Percentiles rank a stretch among this genome's conserved stretches.
These are phyloP conservation scores for Pterophyllum scalare DNA, from an alignment of 2,113 vertebrate genomes.

Conservation along the genomic window DNA sequence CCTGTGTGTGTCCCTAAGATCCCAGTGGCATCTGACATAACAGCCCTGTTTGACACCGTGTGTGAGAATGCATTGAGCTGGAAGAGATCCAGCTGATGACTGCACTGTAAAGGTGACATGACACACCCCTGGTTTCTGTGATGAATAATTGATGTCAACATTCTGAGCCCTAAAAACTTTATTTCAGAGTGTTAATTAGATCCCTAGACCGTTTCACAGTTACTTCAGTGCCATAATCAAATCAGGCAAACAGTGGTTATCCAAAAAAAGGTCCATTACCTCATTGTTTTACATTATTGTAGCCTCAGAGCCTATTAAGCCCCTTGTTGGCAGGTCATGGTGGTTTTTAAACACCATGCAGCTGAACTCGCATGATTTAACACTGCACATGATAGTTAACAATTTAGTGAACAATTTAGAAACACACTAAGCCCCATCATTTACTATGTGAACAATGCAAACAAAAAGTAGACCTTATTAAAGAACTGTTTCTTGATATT, in stretches of 20 bases:
- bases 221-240: neutral
- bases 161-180: neutral
- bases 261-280: neutral
- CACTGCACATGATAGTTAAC: too few species aligned
- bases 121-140: neutral
- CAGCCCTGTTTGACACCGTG: neutral
- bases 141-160: constrained; percentile 4
- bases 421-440: neutral
- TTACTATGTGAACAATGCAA: neutral
- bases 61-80: constrained; percentile 4
- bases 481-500: too few species aligned
- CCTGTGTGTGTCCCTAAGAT: neutral
- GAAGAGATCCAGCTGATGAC: constrained; percentile 6
- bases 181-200: constrained; percentile 4
- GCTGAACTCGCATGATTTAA: neutral
- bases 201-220: neutral
- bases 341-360: neutral
- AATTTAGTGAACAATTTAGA: neutral
- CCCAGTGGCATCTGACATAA: neutral
- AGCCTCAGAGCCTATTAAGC: neutral
- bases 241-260: neutral
- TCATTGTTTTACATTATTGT: neutral
- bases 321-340: neutral
- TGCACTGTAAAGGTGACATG: neutral
- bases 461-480: neutral